phyloP scores from a whole-genome alignment of 2,797 vertebrate species.

The Argya squamiceps region DNA sequence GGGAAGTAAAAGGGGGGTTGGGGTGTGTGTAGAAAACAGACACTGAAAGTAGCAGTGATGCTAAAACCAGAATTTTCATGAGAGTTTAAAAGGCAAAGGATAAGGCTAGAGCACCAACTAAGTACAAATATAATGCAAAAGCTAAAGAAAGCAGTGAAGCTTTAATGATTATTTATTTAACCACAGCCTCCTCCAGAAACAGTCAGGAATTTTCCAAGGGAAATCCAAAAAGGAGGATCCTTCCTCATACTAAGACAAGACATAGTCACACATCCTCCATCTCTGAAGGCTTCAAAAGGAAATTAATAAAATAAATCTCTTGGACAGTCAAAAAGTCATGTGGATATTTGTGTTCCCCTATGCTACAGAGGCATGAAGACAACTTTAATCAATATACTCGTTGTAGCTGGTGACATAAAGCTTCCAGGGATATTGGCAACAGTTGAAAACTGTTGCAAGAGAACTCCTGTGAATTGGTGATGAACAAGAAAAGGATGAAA shows the following conservation, averaged over 20 bases:
- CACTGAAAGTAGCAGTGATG: neutral
- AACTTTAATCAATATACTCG: neutral
- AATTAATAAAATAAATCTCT: neutral
- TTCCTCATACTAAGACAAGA: neutral
- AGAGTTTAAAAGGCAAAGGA: neutral
- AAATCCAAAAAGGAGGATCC: neutral
- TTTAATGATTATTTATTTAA: neutral
- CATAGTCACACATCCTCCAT: neutral
- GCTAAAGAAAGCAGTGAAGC: neutral
- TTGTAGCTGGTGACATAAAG: neutral
- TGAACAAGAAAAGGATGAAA: neutral
- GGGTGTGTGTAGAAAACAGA: fast-evolving
- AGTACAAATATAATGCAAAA: neutral
- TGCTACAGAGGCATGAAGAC: neutral
- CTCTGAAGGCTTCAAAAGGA: neutral
- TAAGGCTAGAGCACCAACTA: neutral
- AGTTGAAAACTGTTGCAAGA: neutral
- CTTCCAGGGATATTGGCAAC: neutral
- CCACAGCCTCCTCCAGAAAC: neutral
- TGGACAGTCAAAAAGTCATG: neutral
- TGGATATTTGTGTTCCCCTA: neutral
- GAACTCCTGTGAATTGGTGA: neutral
- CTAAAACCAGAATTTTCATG: neutral
- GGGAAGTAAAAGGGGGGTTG: fast-evolving
- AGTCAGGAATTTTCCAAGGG: neutral